phyloP scores from a whole-genome alignment of 64 coral and sea anemone genomes.

The Trachythela sp. region DNA sequence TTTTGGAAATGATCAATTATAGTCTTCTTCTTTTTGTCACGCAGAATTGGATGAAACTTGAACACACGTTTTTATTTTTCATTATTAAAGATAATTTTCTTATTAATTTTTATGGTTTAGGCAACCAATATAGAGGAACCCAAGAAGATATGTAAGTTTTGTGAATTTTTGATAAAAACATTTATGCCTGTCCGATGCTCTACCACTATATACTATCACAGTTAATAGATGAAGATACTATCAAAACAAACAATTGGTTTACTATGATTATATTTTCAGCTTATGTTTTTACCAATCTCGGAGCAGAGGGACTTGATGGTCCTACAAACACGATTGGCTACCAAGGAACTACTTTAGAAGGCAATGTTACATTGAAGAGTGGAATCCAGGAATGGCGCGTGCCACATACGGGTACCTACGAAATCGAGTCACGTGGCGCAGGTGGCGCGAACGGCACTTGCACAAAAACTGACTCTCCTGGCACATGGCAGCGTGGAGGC shows the following conservation, averaged over 20 bases:
- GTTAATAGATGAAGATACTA: no score
- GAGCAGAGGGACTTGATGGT: background rate
- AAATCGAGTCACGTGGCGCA: conserved; percentile 62
- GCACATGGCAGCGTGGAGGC: background rate
- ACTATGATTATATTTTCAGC: background rate
- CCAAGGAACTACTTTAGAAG: conserved; percentile 48
- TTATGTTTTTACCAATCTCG: conserved; percentile 47
- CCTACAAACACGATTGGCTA: conserved; percentile 40
- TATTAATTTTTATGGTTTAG: no score
- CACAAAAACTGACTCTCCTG: background rate
- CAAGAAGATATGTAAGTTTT: no score
- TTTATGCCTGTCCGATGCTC: no score
- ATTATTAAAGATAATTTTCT: no score
- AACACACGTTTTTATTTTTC: no score
- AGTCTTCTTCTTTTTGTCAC: no score
- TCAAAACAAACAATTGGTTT: background rate
- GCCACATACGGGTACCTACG: conserved; percentile 49
- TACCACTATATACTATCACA: no score
- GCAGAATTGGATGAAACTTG: no score
- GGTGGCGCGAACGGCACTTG: conserved; percentile 39
- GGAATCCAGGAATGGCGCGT: conserved; percentile 65
- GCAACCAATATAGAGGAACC: no score
- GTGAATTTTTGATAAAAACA: no score
- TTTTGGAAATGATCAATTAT: no score
- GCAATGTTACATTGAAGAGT: conserved; percentile 24